Percentiles rank a stretch among this genome's conserved stretches.
Conservation (phyloP, 1,140 invertebrate species). For the Ericerus pela region DNA sequence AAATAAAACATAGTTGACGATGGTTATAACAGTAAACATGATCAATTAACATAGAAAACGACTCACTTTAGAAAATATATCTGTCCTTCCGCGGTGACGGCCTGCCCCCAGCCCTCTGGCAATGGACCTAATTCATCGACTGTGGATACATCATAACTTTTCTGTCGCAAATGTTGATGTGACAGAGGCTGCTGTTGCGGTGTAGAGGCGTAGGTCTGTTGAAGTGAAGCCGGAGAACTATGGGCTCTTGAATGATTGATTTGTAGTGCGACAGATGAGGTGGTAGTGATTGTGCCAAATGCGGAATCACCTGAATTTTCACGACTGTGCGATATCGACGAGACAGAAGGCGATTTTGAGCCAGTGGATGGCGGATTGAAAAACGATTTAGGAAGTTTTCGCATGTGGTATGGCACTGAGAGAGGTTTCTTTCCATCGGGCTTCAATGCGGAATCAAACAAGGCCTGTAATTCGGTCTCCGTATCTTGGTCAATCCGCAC, state of each 20-base stretch:
- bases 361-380: constrained; percentile 87
- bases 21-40: no score
- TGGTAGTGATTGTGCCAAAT: constrained; percentile 42
- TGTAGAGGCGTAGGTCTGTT: constrained; percentile 75
- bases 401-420: constrained; percentile 81
- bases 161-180: constrained; percentile 62
- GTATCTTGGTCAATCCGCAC: constrained; percentile 83
- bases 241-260: constrained; percentile 79
- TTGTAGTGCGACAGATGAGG: constrained; percentile 35
- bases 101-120: constrained; percentile 90
- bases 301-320: constrained; percentile 83
- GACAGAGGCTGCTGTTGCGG: constrained; percentile 39
- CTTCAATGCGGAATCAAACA: constrained; percentile 86
- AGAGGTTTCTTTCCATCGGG: constrained; percentile 70
- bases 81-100: constrained; percentile 80
- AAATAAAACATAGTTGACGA: no score
- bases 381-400: constrained; percentile 91
- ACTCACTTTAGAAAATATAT: constrained; percentile 95
- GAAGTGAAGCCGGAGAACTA: constrained; percentile 84
- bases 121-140: constrained; percentile 69
- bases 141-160: constrained; percentile 73
- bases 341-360: constrained; percentile 51
- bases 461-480: constrained; percentile 61
- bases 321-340: constrained; percentile 68
- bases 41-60: no score